Percentiles rank a stretch among this genome's conserved stretches.
phyloP scores from a whole-genome alignment of 2,797 vertebrate species.

The Onychomys torridus region DNA sequence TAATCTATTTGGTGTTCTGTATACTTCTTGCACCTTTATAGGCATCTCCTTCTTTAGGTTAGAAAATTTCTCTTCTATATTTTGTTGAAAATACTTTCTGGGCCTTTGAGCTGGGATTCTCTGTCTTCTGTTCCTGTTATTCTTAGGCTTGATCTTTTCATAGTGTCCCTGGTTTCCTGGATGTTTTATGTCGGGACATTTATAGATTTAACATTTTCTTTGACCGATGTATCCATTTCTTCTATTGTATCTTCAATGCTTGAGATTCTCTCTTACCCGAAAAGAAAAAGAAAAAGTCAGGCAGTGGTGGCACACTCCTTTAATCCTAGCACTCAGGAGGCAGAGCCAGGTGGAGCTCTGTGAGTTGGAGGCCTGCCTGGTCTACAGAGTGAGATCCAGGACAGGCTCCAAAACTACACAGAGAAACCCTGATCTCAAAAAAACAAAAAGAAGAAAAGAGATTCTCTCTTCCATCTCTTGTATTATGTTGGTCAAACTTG shows the following conservation, averaged over 20 bases:
- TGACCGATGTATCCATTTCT: not conserved
- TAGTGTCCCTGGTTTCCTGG: not conserved
- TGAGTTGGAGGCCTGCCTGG: no score
- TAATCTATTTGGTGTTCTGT: not conserved
- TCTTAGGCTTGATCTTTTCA: not conserved
- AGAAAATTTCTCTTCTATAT: not conserved
- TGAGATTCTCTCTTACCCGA: not conserved
- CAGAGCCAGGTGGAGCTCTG: no score
- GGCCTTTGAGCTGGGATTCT: not conserved
- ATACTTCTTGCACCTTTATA: not conserved
- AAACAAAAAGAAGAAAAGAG: not conserved
- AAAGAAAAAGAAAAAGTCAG: no score
- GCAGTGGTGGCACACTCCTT: no score
- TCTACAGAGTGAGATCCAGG: no score
- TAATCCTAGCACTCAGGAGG: no score
- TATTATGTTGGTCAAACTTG: not conserved
- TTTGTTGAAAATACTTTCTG: not conserved
- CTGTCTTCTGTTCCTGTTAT: not conserved
- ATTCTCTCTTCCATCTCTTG: not conserved
- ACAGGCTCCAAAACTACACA: no score
- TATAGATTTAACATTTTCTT: not conserved
- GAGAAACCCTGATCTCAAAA: no score
- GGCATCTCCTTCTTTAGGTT: not conserved
- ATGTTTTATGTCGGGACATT: not conserved
- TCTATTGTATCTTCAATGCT: not conserved